Conservation (phyloP, 92 coral and sea anemone species). For the Palythoa caribaeorum region DNA sequence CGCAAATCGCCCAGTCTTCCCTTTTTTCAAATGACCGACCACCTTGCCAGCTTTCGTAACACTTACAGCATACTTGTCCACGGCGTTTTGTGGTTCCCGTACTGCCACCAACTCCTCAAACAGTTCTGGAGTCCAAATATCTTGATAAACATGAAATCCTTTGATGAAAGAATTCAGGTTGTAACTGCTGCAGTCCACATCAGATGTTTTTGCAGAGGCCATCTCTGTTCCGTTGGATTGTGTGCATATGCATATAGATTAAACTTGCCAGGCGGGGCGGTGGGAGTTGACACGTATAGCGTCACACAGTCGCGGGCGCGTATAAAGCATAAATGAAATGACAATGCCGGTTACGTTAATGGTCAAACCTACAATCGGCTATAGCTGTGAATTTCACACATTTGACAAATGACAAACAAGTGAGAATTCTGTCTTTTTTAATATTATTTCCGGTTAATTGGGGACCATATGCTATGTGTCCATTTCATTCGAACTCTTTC, state of each 20-base stretch:
- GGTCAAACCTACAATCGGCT: constrained; percentile 24
- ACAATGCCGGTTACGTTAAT: constrained; percentile 18
- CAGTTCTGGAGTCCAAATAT: background rate
- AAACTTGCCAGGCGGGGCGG: constrained; percentile 34
- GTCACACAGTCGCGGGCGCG: constrained; percentile 31
- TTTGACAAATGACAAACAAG: constrained; percentile 31
- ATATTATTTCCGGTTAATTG: background rate
- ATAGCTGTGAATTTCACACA: constrained; percentile 32
- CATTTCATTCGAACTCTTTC: constrained; percentile 8
- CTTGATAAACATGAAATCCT: background rate
- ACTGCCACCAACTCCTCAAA: no score
- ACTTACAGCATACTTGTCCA: no score
- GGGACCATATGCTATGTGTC: background rate
- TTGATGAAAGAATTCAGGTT: constrained; percentile 18
- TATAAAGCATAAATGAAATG: constrained; percentile 26
- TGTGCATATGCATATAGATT: constrained; percentile 23
- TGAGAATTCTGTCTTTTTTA: constrained; percentile 2
- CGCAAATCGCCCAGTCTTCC: no score
- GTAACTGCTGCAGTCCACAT: constrained; percentile 25
- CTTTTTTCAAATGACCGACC: no score
- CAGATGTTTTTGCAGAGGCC: constrained; percentile 33
- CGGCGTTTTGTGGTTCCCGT: no score
- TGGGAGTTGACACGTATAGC: constrained; percentile 27
- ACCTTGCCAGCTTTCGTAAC: no score
- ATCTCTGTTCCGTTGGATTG: constrained; percentile 32